Base-by-base conservation (phyloP, 1,140 invertebrate genomes). In the Nasonia longicornis region DNA sequence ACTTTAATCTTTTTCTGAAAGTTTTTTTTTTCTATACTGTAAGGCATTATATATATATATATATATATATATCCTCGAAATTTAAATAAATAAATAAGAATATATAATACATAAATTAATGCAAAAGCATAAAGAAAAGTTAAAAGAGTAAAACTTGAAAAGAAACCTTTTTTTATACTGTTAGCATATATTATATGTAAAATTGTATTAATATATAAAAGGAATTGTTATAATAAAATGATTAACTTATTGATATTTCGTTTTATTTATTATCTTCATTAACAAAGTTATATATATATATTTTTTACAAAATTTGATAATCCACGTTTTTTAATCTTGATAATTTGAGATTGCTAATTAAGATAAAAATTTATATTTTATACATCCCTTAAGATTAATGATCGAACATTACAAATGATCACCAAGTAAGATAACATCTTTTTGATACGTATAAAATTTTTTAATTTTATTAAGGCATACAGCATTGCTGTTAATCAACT, bases 401-500 rank as follows among this genome's bases (percentile, higher is more conserved):
- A 74, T 58, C 20, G 52, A 76, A 38, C 31, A 8, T n/a, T 75
- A 70, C 29, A 58, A 70, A 70, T 58, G 42, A 20, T 66, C 29
- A 66, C 11, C 45, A 64, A 8, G 29, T 66, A n/a, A 75, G 29
- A 11, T 76, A 76, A 63, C 10, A 63, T 52, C 38, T 20, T 77
- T 45, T 77, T 48, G 12, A 71, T 70, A 63, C 10, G 16, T 71
- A 77, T 72, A 77, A 81, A 22, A 64, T 63, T 72, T 42, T 72
- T 42, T 31, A 72, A 45, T 81, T 76, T 71, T 12, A 63, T 8
- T 71, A 81, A 81, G 79, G 73, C 79, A 76, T 63, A 71, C 45
- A 71, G 48, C 11, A 69, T 42, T 12, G 48, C 58, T 80, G 58
- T 52, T 22, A 42, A 52, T 45, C 66, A 74, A 80, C 10, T 69